Evolutionary conservation across 2,113 vertebrate genomes (phyloP), one percentile per base, ranked within the genome.

Genomic region (Zosterops pallidus): DNA sequence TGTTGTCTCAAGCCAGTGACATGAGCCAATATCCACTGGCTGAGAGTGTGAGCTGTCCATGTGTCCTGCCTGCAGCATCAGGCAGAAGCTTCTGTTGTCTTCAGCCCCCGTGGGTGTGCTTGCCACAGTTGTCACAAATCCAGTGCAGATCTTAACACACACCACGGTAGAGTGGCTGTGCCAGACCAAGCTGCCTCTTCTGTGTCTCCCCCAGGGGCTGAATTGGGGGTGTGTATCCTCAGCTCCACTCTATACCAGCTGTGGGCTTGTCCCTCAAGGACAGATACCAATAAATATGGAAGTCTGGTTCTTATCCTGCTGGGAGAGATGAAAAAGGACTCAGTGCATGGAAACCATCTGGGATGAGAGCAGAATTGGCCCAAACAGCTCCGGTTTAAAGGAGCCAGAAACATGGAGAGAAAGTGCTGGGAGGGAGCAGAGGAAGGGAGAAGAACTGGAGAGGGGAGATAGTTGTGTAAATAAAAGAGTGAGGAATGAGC

Each of bases 71-170:
- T 83, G 79, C 71, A 96, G 92, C 79, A 86, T 60, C 29, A 83
- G 39, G 56, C 82, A 96, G 79, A 88, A 94, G 64, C 92, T 96
- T 95, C 88, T 96, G 88, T 80, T 92, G 39, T 71, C 77, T 93
- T 80, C 79, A 37, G 31, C 20, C 55, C 65, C 31, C 44, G 42
- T 88, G 79, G 49, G 88, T 2, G 1, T 0, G 14, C 56, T 93
- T 94, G 68, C 93, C 60, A 75, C 0, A 2, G 59, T 52, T 90
- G 79, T 85, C 55, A 71, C 42, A 67, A 92, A 86, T 78, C 87
- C 68, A 78, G 56, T 0, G 0, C 64, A 88, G 83, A 87, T 89
- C 87, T 94, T 91, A 74, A 53, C 21, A 14, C 23, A 15, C 22
- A 37, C 7, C 42, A 33, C 12, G 17, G 60, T 52, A 77, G 39